These are phyloP conservation scores for Picathartes gymnocephalus DNA, from an alignment of 2,113 vertebrate species.

Conservation along the genomic window DNA sequence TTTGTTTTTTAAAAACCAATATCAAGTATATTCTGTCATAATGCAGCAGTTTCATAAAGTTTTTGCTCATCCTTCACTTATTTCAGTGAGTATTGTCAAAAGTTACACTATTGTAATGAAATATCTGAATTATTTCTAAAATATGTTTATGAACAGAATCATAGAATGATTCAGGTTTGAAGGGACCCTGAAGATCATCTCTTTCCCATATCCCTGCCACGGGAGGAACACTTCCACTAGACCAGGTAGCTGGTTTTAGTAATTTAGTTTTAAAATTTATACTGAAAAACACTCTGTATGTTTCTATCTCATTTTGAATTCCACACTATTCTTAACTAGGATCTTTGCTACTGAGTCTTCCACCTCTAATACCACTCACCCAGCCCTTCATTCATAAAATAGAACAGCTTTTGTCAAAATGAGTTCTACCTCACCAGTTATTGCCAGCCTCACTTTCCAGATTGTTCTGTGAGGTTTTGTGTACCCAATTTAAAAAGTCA, in stretches of 20 bases:
- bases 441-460: not conserved
- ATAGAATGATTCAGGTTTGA: not conserved
- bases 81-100: constrained; percentile 7
- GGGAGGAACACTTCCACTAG: not conserved
- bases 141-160: not conserved
- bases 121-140: not conserved
- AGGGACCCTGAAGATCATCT: not conserved
- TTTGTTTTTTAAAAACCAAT: not conserved
- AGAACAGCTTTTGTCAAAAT: not conserved
- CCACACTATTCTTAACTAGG: not conserved
- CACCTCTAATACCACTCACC: not conserved
- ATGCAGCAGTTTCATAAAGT: not conserved
- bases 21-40: not conserved
- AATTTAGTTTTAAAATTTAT: not conserved
- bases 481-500: not conserved
- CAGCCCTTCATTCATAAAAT: not conserved
- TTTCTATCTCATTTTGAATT: not conserved
- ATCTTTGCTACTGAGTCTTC: not conserved
- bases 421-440: not conserved
- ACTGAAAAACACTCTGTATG: not conserved
- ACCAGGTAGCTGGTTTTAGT: not conserved
- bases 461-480: not conserved
- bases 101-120: not conserved
- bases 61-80: not conserved
- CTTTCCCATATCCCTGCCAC: not conserved